These are phyloP conservation scores for Neomorphus geoffroyi DNA, from an alignment of 2,797 vertebrate genomes.

Conservation along the genomic window DNA sequence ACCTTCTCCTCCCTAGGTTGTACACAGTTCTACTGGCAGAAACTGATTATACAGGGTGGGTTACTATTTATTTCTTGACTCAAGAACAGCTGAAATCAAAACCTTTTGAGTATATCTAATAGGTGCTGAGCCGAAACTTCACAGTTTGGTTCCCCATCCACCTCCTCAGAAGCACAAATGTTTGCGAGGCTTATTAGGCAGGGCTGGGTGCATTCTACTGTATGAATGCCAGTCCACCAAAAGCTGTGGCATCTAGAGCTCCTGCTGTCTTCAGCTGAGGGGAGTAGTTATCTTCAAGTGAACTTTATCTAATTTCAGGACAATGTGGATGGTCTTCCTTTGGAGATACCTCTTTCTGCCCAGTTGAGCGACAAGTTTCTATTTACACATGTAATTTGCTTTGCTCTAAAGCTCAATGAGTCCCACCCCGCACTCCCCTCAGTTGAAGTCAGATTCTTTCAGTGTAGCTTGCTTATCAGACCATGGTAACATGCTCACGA, in stretches of 20 bases:
- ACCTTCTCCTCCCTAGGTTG: neutral
- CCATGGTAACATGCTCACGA: too few species aligned
- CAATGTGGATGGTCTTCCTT: neutral
- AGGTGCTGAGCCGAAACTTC: neutral
- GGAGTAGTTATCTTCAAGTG: neutral
- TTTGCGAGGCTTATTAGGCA: rapidly evolving
- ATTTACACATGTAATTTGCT: neutral
- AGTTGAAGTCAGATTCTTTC: neutral
- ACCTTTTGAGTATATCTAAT: neutral
- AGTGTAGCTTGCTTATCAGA: neutral
- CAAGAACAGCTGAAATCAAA: neutral
- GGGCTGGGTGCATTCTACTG: neutral
- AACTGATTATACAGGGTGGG: neutral
- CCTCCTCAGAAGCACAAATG: neutral
- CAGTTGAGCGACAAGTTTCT: neutral
- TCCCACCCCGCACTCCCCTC: neutral
- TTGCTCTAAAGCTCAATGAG: neutral
- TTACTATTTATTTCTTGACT: neutral
- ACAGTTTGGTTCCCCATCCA: neutral
- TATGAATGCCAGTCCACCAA: neutral
- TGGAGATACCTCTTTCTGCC: neutral
- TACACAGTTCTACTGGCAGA: neutral
- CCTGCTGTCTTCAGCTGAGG: neutral
- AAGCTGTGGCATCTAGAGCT: neutral
- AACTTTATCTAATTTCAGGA: neutral